Base-by-base conservation (phyloP, 1,140 invertebrate genomes). In the Drosophila sturtevanti region DNA sequence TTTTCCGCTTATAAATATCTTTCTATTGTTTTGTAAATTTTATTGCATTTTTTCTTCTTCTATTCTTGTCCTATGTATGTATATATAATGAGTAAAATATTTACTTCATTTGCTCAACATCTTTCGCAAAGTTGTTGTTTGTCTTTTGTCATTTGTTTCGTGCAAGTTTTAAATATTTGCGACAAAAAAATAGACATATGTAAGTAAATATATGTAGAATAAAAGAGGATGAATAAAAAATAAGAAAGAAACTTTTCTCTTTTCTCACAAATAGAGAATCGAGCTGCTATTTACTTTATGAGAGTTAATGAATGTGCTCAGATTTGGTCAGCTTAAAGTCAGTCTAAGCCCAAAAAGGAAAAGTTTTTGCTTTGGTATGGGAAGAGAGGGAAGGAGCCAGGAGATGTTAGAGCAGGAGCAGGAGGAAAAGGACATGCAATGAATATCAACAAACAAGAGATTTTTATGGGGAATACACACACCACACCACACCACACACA, bases 371-470 rank as follows among this genome's bases (percentile, higher is more conserved):
- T 14, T 14, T 44, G 41, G 14, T 16, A 5, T 10, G 0, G 7
- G 21, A 14, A 56, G 63, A 56, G 34, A 38, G 12, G 14, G 65
- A 12, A 9, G 22, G 18, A 21, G 5, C 37, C 34, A 44, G 11
- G 10, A 9, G 12, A 3, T 51, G 12, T 44, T 38, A 34, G 41
- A 48, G 41, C 41, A 9, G 6, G 2, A 35, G 10, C 34, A 12
- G 31, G 6, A 12, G 27, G 3, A 48, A 21, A 48, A 48, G 68
- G 72, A 80, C 79, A 81, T 77, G 64, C 72, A 64, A 77, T 81
- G 79, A 81, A 81, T 81, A 80, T 80, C 68, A 81, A 81, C 51
- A 48, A 48, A 48, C 41, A 48, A 48, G 41, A 75, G 64, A 75
- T 75, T 75, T 75, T 75, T 75, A 74, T 74, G 72, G 59, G 66